Conservation (phyloP, 2,888 invertebrate species). For the Drosophila setosimentum region DNA sequence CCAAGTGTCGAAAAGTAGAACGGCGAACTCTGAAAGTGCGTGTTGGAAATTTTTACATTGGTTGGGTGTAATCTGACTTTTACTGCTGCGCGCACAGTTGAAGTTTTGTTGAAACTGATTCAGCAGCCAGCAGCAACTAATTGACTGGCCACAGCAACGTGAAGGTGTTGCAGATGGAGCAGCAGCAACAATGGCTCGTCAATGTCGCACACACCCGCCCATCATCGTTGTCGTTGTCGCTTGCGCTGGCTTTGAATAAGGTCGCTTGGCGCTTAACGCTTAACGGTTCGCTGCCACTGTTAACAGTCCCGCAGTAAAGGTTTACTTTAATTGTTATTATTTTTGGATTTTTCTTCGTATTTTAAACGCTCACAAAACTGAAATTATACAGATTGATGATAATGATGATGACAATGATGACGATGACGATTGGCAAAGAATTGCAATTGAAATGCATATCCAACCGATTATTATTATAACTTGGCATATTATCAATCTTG, state of each 20-base stretch:
- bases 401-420: slow-evolving; percentile 11
- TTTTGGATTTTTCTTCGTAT: slow-evolving; percentile 8
- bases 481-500: neutral
- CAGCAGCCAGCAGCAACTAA: neutral
- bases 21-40: slow-evolving; percentile 61
- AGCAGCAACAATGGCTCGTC: slow-evolving; percentile 8
- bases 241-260: slow-evolving; percentile 33
- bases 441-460: slow-evolving; percentile 4
- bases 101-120: neutral
- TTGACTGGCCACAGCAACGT: neutral
- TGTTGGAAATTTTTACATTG: slow-evolving; percentile 59
- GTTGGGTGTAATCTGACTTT: slow-evolving; percentile 29
- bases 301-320: slow-evolving; percentile 40
- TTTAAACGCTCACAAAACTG: slow-evolving; percentile 21
- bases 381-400: neutral
- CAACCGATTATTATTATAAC: neutral
- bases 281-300: slow-evolving; percentile 46
- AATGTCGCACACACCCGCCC: slow-evolving; percentile 4
- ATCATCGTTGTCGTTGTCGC: neutral
- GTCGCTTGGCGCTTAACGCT: slow-evolving; percentile 48
- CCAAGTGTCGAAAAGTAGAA: slow-evolving; percentile 50
- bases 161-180: slow-evolving; percentile 27
- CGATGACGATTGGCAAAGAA: slow-evolving; percentile 14
- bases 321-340: neutral
- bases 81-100: slow-evolving; percentile 19